phyloP scores from a whole-genome alignment of 37 sponge, comb jelly and placozoan species.

The Chondrosia reniformis region DNA sequence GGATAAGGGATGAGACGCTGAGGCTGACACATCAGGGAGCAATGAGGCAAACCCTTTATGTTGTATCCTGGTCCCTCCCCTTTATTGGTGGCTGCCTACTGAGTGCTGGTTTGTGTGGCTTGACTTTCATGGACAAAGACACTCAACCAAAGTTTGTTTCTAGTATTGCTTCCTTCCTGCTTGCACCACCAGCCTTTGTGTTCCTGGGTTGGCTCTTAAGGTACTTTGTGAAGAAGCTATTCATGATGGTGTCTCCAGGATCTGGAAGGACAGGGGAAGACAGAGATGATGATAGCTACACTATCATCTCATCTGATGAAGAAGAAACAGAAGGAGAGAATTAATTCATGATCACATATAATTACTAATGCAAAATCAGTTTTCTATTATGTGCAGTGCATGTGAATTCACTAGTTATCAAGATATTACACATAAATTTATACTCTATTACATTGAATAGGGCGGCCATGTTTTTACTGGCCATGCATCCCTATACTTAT shows the following conservation, averaged over 20 bases:
- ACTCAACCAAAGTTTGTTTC: conserved; percentile 1
- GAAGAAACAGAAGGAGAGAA: not conserved
- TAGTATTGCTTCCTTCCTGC: conserved; percentile 18
- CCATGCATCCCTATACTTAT: no score
- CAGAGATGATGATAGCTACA: not conserved
- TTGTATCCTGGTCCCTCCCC: conserved; percentile 14
- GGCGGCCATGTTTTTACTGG: no score
- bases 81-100: not conserved
- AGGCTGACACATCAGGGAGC: not conserved
- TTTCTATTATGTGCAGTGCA: no score
- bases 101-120: not conserved
- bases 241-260: not conserved
- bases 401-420: no score
- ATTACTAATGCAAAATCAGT: no score
- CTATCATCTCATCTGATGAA: not conserved
- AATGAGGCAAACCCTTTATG: not conserved
- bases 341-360: no score
- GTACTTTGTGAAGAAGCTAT: not conserved
- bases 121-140: conserved; percentile 23
- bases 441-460: no score
- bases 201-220: conserved; percentile 13
- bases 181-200: conserved; percentile 1
- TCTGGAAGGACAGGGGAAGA: no score
- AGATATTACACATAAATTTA: no score
- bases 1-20: not conserved